These are phyloP conservation scores for Sciurus carolinensis DNA, from an alignment of 2,797 vertebrate genomes.

Conservation along the genomic window DNA sequence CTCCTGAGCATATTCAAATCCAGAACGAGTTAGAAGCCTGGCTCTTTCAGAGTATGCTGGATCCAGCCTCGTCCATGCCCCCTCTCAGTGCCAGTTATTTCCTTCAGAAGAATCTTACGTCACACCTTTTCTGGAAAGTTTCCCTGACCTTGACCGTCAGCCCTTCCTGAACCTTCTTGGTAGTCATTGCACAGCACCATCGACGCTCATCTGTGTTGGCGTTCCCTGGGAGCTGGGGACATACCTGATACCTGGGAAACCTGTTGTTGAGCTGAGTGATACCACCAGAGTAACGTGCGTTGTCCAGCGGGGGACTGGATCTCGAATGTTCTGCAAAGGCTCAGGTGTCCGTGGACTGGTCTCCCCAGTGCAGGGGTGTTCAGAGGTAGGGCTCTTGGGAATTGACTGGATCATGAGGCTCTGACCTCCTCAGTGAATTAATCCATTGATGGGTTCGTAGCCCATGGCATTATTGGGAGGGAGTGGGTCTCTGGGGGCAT, in stretches of 20 bases:
- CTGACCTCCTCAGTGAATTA: no score
- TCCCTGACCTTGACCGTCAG: background rate
- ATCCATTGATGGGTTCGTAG: no score
- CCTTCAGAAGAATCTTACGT: slow-evolving; percentile 19
- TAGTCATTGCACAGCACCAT: background rate
- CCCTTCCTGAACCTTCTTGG: no score
- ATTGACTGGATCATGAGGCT: no score
- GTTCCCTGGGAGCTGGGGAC: background rate
- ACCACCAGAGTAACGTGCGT: background rate
- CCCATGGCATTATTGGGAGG: no score
- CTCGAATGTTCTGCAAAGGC: no score
- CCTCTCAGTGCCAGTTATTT: slow-evolving; percentile 16
- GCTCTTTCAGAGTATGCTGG: background rate
- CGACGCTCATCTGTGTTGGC: background rate
- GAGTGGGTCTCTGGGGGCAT: no score
- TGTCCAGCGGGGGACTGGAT: background rate
- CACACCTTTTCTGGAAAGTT: background rate
- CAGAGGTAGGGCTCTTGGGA: no score
- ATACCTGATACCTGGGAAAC: background rate
- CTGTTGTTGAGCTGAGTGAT: background rate
- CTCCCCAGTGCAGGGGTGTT: no score
- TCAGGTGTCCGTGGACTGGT: no score
- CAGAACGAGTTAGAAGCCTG: background rate
- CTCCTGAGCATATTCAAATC: background rate
- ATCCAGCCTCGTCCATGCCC: background rate